Evolutionary conservation across 2,888 invertebrate species (phyloP).

Genomic region (Aspidiotus destructor): DNA sequence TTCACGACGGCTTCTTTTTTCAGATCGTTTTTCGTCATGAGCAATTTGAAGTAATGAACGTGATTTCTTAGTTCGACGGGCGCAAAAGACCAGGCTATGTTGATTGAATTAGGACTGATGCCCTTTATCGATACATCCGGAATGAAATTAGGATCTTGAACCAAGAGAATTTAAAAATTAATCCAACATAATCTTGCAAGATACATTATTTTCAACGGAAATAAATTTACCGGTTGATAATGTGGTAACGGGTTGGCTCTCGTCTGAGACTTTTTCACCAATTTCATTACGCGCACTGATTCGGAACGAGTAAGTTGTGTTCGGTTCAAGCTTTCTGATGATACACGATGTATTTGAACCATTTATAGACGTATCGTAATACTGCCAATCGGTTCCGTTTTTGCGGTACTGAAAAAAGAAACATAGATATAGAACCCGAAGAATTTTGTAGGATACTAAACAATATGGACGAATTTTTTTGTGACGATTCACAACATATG

Average conservation of each 20-base stretch:
- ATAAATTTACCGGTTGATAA: slow-evolving; percentile 46
- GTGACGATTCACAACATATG: too few species aligned
- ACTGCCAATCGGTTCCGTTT: slow-evolving; percentile 49
- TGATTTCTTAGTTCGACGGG: slow-evolving; percentile 55
- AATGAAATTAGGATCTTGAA: slow-evolving; percentile 60
- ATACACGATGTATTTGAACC: slow-evolving; percentile 59
- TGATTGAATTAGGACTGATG: slow-evolving; percentile 60
- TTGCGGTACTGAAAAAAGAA: slow-evolving; percentile 47
- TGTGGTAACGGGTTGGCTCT: slow-evolving; percentile 52
- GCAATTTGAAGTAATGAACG: slow-evolving; percentile 65
- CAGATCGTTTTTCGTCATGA: slow-evolving; percentile 40
- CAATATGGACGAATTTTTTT: background rate
- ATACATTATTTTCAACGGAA: too few species aligned
- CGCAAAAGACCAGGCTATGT: slow-evolving; percentile 68
- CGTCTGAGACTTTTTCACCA: slow-evolving; percentile 50
- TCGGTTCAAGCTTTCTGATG: slow-evolving; percentile 53
- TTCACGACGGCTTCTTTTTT: slow-evolving; percentile 53
- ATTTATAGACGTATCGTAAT: slow-evolving; percentile 51
- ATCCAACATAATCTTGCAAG: too few species aligned
- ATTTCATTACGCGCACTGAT: slow-evolving; percentile 58
- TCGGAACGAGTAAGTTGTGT: slow-evolving; percentile 56
- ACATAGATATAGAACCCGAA: background rate
- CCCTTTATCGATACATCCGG: slow-evolving; percentile 70
- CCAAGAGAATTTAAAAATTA: background rate
- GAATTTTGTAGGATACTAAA: background rate